phyloP scores from a whole-genome alignment of 37 sponge, comb jelly and placozoan genomes.

The Geodia barretti region DNA sequence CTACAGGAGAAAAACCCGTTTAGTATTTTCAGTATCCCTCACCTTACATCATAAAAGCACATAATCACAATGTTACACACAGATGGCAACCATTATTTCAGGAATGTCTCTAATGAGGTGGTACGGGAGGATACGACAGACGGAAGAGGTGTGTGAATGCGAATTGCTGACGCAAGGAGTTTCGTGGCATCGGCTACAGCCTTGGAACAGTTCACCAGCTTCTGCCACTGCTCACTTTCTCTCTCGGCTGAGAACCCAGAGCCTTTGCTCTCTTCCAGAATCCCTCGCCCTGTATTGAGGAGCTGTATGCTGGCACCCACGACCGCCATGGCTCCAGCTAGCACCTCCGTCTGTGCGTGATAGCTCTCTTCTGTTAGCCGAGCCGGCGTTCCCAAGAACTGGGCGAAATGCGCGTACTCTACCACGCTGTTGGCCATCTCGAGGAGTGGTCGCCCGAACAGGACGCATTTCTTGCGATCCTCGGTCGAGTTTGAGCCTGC shows the following conservation, averaged over 20 bases:
- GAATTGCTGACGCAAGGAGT: slow-evolving; percentile 41
- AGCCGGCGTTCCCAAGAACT: slow-evolving; percentile 67
- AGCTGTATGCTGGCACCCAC: slow-evolving; percentile 72
- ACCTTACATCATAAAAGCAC: neutral
- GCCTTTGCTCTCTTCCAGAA: slow-evolving; percentile 42
- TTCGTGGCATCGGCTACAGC: slow-evolving; percentile 71
- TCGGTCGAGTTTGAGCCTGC: slow-evolving; percentile 27
- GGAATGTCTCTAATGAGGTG: neutral
- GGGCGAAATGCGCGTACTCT: slow-evolving; percentile 43
- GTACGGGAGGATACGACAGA: slow-evolving; percentile 8
- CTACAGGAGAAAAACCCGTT: neutral
- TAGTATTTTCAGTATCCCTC: neutral
- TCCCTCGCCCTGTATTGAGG: slow-evolving; percentile 11
- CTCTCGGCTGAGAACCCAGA: neutral
- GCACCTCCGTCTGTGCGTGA: slow-evolving; percentile 62
- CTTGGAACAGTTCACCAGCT: slow-evolving; percentile 59
- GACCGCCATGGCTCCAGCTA: slow-evolving; percentile 81
- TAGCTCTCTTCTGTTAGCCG: slow-evolving; percentile 38
- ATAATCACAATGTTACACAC: neutral
- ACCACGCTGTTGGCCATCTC: slow-evolving; percentile 61
- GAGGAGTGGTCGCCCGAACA: slow-evolving; percentile 67
- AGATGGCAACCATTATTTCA: neutral
- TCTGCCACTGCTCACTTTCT: slow-evolving; percentile 48
- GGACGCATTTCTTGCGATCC: slow-evolving; percentile 49
- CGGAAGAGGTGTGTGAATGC: slow-evolving; percentile 53